A percentile compares a stretch with the other conserved stretches of the same genome.
Evolutionary conservation across 1,140 invertebrate genomes (phyloP).

Genomic region (Hestina assimilis): DNA sequence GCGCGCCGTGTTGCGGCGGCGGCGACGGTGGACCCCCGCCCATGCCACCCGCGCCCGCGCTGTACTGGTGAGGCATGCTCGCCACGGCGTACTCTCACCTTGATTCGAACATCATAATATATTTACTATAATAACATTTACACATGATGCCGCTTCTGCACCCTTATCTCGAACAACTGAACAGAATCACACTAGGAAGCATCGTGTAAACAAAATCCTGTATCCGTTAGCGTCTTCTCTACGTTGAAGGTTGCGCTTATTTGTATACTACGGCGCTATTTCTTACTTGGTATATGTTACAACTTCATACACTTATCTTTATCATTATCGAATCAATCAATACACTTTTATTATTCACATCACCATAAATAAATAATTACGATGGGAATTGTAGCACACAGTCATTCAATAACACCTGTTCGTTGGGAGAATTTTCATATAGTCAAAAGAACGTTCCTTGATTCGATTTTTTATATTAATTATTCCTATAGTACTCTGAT

Average conservation of each 20-base stretch:
- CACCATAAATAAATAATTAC: slow-evolving; percentile 73
- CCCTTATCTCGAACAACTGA: slow-evolving; percentile 27
- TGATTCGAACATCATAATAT: slow-evolving; percentile 39
- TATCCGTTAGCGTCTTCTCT: slow-evolving; percentile 37
- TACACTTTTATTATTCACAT: slow-evolving; percentile 69
- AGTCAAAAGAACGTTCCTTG: slow-evolving; percentile 40
- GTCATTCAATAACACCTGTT: slow-evolving; percentile 77
- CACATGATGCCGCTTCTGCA: slow-evolving; percentile 28
- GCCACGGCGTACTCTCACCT: slow-evolving; percentile 65
- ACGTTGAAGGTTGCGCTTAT: neutral
- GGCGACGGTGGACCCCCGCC: slow-evolving; percentile 82
- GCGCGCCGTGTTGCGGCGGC: slow-evolving; percentile 71
- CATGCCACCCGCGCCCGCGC: slow-evolving; percentile 81
- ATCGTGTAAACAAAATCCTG: slow-evolving; percentile 31
- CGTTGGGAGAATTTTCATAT: slow-evolving; percentile 57
- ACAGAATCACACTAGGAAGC: slow-evolving; percentile 19
- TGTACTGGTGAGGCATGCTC: slow-evolving; percentile 89
- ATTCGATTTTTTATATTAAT: slow-evolving; percentile 6
- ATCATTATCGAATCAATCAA: slow-evolving; percentile 43
- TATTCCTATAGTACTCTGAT: neutral
- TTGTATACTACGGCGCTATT: slow-evolving; percentile 15
- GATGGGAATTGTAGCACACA: slow-evolving; percentile 71
- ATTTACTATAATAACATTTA: slow-evolving; percentile 18
- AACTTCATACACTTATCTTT: slow-evolving; percentile 5
- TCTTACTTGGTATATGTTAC: slow-evolving; percentile 17